A percentile compares a stretch with the other conserved stretches of the same genome.
Evolutionary conservation across 92 coral and sea anemone genomes (phyloP).

Genomic region (Zoanthus sansibaricus): DNA sequence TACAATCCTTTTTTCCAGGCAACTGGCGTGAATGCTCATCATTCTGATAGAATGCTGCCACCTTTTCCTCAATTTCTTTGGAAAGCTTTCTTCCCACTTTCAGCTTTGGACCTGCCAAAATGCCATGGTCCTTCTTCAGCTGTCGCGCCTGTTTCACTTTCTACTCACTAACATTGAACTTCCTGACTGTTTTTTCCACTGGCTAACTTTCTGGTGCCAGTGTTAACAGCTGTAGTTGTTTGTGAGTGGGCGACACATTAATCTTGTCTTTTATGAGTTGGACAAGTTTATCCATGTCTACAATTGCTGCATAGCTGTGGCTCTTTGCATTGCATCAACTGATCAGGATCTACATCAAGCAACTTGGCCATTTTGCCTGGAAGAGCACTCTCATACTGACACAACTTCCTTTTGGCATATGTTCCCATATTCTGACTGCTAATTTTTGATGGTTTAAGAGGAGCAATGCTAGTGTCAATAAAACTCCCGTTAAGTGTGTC

Average conservation of each 20-base stretch:
- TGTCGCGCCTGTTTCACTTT: slow-evolving; percentile 27
- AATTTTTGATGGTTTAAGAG: not conserved
- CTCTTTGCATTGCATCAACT: not conserved
- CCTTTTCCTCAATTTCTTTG: too few species aligned
- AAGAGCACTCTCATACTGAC: too few species aligned
- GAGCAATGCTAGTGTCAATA: slow-evolving; percentile 11
- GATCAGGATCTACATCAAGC: slow-evolving; percentile 28
- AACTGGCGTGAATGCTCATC: too few species aligned
- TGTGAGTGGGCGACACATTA: slow-evolving; percentile 5
- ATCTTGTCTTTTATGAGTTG: slow-evolving; percentile 16
- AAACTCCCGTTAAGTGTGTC: slow-evolving; percentile 34
- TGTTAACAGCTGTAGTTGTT: not conserved
- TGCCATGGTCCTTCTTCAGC: slow-evolving; percentile 35
- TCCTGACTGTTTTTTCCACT: not conserved
- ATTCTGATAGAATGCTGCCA: too few species aligned
- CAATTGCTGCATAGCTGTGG: slow-evolving; percentile 24
- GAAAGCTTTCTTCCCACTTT: too few species aligned
- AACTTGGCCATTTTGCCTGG: too few species aligned
- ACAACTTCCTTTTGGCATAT: too few species aligned
- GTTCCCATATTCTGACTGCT: slow-evolving; percentile 20
- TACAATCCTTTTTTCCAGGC: too few species aligned
- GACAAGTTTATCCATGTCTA: slow-evolving; percentile 22
- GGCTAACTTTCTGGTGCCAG: too few species aligned
- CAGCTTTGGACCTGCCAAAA: slow-evolving; percentile 23
- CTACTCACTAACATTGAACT: not conserved